These are phyloP conservation scores for Babylonia areolata DNA, from an alignment of 1,140 invertebrate species.

Conservation along the genomic window DNA sequence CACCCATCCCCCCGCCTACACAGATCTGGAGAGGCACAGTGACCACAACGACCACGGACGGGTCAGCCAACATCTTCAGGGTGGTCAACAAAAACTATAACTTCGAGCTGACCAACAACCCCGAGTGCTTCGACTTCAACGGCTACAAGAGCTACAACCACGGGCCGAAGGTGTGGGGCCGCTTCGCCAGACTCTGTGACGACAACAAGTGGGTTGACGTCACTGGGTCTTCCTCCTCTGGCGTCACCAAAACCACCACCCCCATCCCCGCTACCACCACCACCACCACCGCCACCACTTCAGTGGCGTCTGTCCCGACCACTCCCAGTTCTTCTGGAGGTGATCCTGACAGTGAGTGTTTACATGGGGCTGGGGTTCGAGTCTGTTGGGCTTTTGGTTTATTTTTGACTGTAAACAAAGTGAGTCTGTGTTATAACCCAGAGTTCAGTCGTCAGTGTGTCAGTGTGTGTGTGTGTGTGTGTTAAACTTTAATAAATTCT, in stretches of 20 bases:
- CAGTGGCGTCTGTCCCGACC: too few relatives aligned
- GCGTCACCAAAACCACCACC: background rate
- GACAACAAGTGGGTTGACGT: background rate
- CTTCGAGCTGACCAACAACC: background rate
- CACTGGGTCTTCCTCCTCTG: background rate
- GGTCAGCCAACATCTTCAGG: background rate
- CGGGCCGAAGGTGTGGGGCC: background rate
- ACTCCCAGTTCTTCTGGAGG: too few relatives aligned
- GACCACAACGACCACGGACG: background rate
- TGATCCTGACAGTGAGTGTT: too few relatives aligned
- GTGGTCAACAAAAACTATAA: background rate
- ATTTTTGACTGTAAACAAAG: too few relatives aligned
- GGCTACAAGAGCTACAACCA: constrained; percentile 4
- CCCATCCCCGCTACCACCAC: background rate
- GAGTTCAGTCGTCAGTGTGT: too few relatives aligned
- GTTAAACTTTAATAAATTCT: too few relatives aligned
- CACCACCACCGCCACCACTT: too few relatives aligned
- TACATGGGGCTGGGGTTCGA: too few relatives aligned
- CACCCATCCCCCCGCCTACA: too few relatives aligned
- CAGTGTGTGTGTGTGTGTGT: too few relatives aligned
- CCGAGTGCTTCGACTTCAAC: background rate
- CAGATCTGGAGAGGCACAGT: background rate
- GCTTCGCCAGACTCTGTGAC: background rate
- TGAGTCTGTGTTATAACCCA: too few relatives aligned
- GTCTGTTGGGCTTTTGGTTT: too few relatives aligned